Evolutionary conservation across 1,140 invertebrate genomes (phyloP).

Genomic region (Drosophila biarmipes): DNA sequence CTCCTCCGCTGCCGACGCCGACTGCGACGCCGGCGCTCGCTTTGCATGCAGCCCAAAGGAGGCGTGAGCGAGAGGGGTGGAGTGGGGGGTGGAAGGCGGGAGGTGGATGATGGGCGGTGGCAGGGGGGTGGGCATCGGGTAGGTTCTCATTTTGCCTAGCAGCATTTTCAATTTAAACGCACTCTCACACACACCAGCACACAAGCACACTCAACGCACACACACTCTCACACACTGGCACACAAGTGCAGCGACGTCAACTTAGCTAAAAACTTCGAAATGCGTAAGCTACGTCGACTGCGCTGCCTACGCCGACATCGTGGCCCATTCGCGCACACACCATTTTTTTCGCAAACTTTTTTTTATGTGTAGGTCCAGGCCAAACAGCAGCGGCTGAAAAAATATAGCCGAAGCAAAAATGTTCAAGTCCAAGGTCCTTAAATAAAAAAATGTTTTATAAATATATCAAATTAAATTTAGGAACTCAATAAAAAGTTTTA

Average conservation of each 20-base stretch:
- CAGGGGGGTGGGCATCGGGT: background rate
- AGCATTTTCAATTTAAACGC: slow-evolving; percentile 75
- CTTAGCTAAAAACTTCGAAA: slow-evolving; percentile 77
- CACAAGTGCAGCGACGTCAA: slow-evolving; percentile 50
- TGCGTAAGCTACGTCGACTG: slow-evolving; percentile 61
- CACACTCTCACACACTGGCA: slow-evolving; percentile 25
- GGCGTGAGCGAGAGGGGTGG: slow-evolving; percentile 8
- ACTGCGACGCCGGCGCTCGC: slow-evolving; percentile 14
- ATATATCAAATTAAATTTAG: too few relatives aligned
- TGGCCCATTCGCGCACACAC: slow-evolving; percentile 42
- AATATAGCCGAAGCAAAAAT: background rate
- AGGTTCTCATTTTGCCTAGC: slow-evolving; percentile 48
- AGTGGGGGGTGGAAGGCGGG: background rate
- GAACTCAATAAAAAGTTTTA: too few relatives aligned
- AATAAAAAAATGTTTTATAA: too few relatives aligned
- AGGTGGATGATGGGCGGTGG: background rate
- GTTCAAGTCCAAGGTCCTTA: background rate
- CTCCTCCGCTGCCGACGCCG: slow-evolving; percentile 10
- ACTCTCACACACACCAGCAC: slow-evolving; percentile 33
- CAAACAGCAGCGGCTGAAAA: slow-evolving; percentile 1
- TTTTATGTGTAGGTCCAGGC: slow-evolving; percentile 46
- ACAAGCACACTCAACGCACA: slow-evolving; percentile 7
- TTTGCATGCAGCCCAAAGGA: slow-evolving; percentile 29
- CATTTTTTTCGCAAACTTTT: slow-evolving; percentile 28
- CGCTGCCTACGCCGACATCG: slow-evolving; percentile 21